These are phyloP conservation scores for Ondatra zibethicus DNA, from an alignment of 2,113 vertebrate species.

Conservation along the genomic window DNA sequence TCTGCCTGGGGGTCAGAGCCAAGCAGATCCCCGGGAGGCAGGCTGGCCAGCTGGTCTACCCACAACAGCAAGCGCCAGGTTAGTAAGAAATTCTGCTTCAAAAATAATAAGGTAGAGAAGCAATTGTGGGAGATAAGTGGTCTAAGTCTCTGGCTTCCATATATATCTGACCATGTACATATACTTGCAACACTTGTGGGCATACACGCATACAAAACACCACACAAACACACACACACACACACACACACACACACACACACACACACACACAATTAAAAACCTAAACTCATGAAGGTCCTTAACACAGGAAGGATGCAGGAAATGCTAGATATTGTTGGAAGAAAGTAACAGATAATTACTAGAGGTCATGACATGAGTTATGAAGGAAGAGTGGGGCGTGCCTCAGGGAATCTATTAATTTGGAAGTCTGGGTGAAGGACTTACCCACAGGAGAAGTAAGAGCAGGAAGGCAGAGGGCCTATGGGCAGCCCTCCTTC, in stretches of 20 bases:
- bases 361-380: neutral
- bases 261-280: neutral
- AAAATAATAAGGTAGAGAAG: neutral
- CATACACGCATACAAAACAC: neutral
- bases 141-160: neutral
- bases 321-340: neutral
- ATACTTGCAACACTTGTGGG: no score
- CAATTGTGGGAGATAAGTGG: neutral
- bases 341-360: neutral
- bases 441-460: neutral
- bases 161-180: no score
- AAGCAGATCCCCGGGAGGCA: neutral
- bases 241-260: neutral
- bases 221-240: neutral
- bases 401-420: neutral
- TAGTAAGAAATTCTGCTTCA: neutral
- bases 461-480: neutral
- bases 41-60: neutral
- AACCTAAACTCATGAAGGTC: neutral
- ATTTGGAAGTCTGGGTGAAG: neutral
- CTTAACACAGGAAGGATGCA: neutral
- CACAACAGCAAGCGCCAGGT: neutral
- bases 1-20: neutral
- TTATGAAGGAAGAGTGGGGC: neutral
- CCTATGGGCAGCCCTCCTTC: no score